These are phyloP conservation scores for Cosmorhoe ocellata DNA, from an alignment of 2,888 invertebrate species.

Conservation along the genomic window DNA sequence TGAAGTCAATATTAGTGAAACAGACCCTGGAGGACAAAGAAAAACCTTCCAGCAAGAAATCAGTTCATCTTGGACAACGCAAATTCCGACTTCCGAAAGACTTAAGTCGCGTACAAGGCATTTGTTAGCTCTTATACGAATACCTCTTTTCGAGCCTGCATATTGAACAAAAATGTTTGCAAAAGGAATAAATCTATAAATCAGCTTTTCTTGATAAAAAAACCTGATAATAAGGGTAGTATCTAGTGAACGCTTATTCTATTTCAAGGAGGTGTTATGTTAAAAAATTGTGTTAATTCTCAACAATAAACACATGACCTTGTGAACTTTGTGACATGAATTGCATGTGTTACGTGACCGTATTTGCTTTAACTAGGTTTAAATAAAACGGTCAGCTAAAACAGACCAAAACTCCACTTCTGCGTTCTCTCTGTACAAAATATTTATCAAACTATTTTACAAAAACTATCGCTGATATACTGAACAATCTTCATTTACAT, in stretches of 20 bases:
- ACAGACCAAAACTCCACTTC: too few relatives aligned
- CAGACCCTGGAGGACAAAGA: conserved; percentile 31
- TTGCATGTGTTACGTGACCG: too few relatives aligned
- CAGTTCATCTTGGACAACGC: conserved; percentile 37
- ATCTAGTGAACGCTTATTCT: too few relatives aligned
- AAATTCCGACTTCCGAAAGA: conserved; percentile 14
- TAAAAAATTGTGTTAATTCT: too few relatives aligned
- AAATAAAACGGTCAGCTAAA: too few relatives aligned
- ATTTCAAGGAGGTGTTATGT: too few relatives aligned
- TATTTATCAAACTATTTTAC: conserved; percentile 1
- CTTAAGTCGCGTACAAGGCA: conserved; percentile 15
- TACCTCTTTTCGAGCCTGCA: not conserved
- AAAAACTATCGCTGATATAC: conserved; percentile 2
- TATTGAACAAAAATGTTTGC: not conserved
- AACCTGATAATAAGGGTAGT: too few relatives aligned
- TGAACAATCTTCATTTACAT: not conserved
- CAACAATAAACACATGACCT: too few relatives aligned
- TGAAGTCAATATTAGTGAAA: not conserved
- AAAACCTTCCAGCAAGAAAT: conserved; percentile 43
- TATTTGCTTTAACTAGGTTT: too few relatives aligned
- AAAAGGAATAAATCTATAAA: too few relatives aligned
- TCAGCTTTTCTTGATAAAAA: too few relatives aligned
- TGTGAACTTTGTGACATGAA: too few relatives aligned
- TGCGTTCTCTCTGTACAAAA: not conserved
- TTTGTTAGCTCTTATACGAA: conserved; percentile 22